Conservation (phyloP, 1,140 invertebrate species). For the Myzus persicae region DNA sequence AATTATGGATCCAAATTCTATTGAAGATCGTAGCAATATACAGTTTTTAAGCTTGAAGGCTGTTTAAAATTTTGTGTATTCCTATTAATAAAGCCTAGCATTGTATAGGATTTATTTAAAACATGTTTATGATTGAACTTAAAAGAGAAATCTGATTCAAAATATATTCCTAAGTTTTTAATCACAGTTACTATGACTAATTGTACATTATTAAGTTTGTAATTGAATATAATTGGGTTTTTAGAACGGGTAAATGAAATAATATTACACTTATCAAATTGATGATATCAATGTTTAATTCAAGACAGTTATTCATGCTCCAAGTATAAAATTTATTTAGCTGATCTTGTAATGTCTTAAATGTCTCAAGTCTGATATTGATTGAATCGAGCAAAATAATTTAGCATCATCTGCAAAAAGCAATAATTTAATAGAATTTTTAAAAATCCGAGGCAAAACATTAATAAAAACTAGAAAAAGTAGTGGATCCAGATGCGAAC, state of each 20-base stretch:
- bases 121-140: not conserved
- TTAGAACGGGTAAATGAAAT: not conserved
- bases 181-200: not conserved
- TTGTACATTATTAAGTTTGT: not conserved
- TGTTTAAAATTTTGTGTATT: not conserved
- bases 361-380: not conserved
- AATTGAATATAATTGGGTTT: not conserved
- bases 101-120: not conserved
- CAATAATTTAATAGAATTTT: not conserved
- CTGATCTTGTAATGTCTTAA: not conserved
- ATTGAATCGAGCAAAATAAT: not conserved
- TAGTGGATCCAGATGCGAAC: not conserved
- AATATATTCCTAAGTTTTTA: not conserved
- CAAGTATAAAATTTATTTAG: not conserved
- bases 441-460: not conserved
- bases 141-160: not conserved
- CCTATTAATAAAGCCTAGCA: not conserved
- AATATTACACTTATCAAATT: too few relatives aligned
- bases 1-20: not conserved
- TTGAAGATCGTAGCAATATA: not conserved
- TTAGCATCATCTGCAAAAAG: not conserved
- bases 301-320: not conserved
- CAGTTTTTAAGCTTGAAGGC: too few relatives aligned
- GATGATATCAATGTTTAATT: not conserved
- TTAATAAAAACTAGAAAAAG: constrained; percentile 21